Base-by-base conservation (phyloP, 2,888 invertebrate species). In the Serripes groenlandicus region DNA sequence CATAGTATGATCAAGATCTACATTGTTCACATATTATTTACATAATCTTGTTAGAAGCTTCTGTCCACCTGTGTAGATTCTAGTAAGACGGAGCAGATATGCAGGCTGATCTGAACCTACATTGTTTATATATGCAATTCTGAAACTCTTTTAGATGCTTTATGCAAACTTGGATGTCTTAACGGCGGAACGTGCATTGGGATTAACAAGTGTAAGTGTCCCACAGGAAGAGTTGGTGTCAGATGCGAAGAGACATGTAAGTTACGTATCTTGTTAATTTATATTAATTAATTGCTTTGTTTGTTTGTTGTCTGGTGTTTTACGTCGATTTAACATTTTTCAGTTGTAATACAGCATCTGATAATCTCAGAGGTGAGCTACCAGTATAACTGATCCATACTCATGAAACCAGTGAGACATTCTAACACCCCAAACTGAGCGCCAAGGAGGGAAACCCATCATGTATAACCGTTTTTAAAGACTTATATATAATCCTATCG, bases 151-250 rank as follows among this genome's bases (percentile, higher is more conserved):
- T 66, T 42, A 66, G 66, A n/a, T 18, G 23, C 23, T 7, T 26
- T 66, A 4, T 66, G 66, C 26, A 21, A 11, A 18, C 37, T 21
- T 4, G 18, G 66, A 15, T 66, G 66, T 66, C 5, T n/a, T 23
- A 66, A 66, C 42, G 42, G 66, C n/a, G 66, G 66, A 42, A 7
- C 37, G 28, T 66, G 66, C 42, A 26, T 66, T 7, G 66, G 66
- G 2, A 21, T 66, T 26, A 42, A 66, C 66, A 66, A 26, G 66
- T 66, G 66, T 66, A 42, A 35, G 26, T 66, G 66, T 42, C 26
- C 37, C 3, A 23, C 66, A 7, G 66, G 66, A 26, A 1, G 9
- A 26, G 66, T n/a, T 9, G 66, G 66, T 9, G 42, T 42, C 2
- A 3, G 18, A 4, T 66, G 66, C 28, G 7, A 35, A 23, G 26